A percentile compares a stretch with the other conserved stretches of the same genome.
Evolutionary conservation across 2,888 invertebrate genomes (phyloP).

Genomic region (Drosophila atripex): DNA sequence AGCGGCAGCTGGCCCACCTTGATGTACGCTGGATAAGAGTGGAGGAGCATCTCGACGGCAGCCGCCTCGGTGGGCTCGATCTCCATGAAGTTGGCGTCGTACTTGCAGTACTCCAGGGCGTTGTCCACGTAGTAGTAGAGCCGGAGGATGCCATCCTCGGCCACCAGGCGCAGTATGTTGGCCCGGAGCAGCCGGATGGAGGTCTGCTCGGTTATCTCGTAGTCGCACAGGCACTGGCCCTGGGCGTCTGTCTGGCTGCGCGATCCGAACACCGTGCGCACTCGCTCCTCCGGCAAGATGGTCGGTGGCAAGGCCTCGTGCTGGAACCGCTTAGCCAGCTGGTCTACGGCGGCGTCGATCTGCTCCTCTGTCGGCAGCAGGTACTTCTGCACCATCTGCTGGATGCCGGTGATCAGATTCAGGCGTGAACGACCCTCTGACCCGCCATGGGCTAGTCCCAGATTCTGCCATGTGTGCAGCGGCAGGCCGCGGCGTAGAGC

Average conservation of each 20-base stretch:
- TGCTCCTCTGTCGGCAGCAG: slow-evolving; percentile 83
- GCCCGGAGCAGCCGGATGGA: slow-evolving; percentile 86
- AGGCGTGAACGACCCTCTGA: slow-evolving; percentile 83
- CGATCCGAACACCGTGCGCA: slow-evolving; percentile 89
- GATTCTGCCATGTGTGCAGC: slow-evolving; percentile 89
- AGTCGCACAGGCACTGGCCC: slow-evolving; percentile 84
- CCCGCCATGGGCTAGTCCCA: slow-evolving; percentile 89
- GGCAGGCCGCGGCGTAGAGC: slow-evolving; percentile 92
- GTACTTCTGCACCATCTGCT: slow-evolving; percentile 30
- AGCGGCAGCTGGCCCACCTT: slow-evolving; percentile 89
- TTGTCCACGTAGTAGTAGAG: slow-evolving; percentile 94
- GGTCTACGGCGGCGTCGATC: slow-evolving; percentile 92
- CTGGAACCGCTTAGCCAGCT: slow-evolving; percentile 92
- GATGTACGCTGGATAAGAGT: slow-evolving; percentile 90
- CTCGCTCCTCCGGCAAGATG: slow-evolving; percentile 87
- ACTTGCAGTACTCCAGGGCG: slow-evolving; percentile 92
- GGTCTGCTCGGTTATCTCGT: slow-evolving; percentile 84
- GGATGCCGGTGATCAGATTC: slow-evolving; percentile 84
- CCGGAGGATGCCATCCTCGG: slow-evolving; percentile 85
- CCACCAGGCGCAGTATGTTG: slow-evolving; percentile 86
- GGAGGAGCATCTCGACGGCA: slow-evolving; percentile 89
- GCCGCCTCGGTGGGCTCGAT: slow-evolving; percentile 88
- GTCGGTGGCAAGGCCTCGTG: slow-evolving; percentile 95
- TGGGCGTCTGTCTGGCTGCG: slow-evolving; percentile 87
- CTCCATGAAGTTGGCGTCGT: slow-evolving; percentile 90